Conservation (phyloP, 2,113 vertebrate genomes). For the Lonchura striata region DNA sequence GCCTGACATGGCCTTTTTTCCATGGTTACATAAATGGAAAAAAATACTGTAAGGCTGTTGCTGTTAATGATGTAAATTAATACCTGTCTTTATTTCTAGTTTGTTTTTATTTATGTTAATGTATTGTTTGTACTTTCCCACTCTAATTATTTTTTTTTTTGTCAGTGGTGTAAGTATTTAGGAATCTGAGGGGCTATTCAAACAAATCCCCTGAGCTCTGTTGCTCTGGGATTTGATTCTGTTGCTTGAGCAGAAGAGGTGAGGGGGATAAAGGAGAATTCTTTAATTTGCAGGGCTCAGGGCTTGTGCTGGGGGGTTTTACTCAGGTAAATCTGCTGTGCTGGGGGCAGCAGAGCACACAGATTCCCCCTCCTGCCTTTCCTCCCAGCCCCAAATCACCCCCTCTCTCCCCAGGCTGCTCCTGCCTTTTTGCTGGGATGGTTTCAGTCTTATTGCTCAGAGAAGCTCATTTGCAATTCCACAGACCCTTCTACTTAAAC, state of each 20-base stretch:
- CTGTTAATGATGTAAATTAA: background rate
- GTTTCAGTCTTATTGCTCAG: background rate
- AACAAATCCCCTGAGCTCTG: background rate
- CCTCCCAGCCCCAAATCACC: too few species aligned
- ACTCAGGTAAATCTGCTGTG: background rate
- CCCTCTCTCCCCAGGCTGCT: background rate
- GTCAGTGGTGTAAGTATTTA: background rate
- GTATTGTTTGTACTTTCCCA: background rate
- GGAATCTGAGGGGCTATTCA: background rate
- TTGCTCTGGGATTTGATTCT: background rate
- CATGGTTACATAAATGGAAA: background rate
- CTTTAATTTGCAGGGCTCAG: background rate
- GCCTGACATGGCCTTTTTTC: background rate
- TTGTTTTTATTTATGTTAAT: background rate
- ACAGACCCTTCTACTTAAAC: background rate
- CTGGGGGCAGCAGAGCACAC: too few species aligned
- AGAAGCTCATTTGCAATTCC: background rate
- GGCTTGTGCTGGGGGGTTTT: background rate
- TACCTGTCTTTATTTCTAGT: background rate
- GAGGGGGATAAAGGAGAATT: too few species aligned
- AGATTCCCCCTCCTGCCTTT: background rate
- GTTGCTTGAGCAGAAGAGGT: too few species aligned
- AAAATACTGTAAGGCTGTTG: background rate
- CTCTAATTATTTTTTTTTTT: background rate
- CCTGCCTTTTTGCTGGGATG: background rate